A percentile compares a stretch with the other conserved stretches of the same genome.
phyloP scores from a whole-genome alignment of 2,888 invertebrate species.

The Cistogaster globosa region DNA sequence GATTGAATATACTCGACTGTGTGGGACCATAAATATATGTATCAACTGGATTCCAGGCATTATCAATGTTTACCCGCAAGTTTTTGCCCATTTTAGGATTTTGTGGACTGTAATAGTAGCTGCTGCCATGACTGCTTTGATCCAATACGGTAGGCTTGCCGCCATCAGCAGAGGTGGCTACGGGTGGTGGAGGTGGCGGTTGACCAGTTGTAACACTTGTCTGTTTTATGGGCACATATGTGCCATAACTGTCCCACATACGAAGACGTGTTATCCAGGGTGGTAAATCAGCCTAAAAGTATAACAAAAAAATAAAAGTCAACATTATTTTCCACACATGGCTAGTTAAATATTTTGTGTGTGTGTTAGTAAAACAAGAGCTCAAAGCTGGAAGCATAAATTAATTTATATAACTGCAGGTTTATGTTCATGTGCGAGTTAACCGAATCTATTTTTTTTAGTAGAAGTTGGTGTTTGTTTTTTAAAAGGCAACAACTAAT shows the following conservation, averaged over 20 bases:
- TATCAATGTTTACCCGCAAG: conserved; percentile 82
- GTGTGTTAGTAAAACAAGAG: neutral
- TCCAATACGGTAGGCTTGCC: conserved; percentile 79
- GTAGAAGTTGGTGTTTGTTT: neutral
- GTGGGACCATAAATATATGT: conserved; percentile 83
- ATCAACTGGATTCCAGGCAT: conserved; percentile 83
- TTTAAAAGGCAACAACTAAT: neutral
- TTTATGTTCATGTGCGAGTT: neutral
- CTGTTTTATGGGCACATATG: conserved; percentile 82
- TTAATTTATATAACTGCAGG: neutral
- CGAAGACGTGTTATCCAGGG: conserved; percentile 88
- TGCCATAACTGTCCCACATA: conserved; percentile 89
- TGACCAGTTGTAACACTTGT: conserved; percentile 81
- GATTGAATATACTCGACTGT: conserved; percentile 83
- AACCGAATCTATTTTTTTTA: no score
- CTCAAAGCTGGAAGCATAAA: conserved; percentile 4
- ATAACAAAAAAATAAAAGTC: neutral
- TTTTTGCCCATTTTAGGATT: conserved; percentile 82
- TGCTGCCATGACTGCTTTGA: conserved; percentile 77
- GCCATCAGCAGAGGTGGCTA: conserved; percentile 78
- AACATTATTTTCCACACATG: conserved; percentile 7
- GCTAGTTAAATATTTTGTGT: neutral
- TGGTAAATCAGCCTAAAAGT: conserved; percentile 81
- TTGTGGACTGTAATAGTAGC: conserved; percentile 82
- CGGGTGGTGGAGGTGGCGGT: conserved; percentile 80